Base-by-base conservation (phyloP, 2,113 vertebrate genomes). In the Sylvia atricapilla region DNA sequence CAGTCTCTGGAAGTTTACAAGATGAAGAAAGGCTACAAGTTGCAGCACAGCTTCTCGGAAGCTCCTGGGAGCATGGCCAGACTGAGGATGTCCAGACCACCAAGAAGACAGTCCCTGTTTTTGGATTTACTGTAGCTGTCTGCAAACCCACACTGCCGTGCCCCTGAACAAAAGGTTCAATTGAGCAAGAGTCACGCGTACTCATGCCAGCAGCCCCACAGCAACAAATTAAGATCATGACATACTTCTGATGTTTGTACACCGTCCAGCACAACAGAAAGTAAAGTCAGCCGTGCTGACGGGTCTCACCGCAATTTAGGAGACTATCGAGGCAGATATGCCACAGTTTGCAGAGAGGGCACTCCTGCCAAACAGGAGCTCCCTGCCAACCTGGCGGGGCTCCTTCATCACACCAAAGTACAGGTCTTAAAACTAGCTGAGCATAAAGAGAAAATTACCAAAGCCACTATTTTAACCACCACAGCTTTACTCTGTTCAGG, bases 111-210 rank as follows among this genome's bases (percentile, higher is more conserved):
- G 87, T 41, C 75, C 91, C 85, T 85, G 63, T 7, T 73, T 95
- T 90, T 70, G 82, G 72, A 93, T 90, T 93, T 85, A 82, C 82
- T 95, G 94, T 84, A 87, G 94, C 93, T 85, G 81, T 66, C 84
- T 86, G 67, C 90, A 95, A 95, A 93, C 75, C 91, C 94, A 95
- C 94, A 83, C 59, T 74, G 82, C 87, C 59, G 0, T 95, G 91
- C 53, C 90, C 87, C 91, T 46, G 89, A 97, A 97, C 93, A 95
- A 96, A 95, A 97, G 95, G 93, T 90, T 96, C 94, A 95, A 95
- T 94, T 97, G 96, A 94, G 87, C 94, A 96, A 94, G 87, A 95
- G 94, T 94, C 95, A 95, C 46, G 43, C 75, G 2, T 83, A 87
- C 84, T 82, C 87, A 79, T 96, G 96, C 93, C 96, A 96, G 90